These are phyloP conservation scores for Eudasyphora cyanicolor DNA, from an alignment of 2,888 invertebrate species.

Conservation along the genomic window DNA sequence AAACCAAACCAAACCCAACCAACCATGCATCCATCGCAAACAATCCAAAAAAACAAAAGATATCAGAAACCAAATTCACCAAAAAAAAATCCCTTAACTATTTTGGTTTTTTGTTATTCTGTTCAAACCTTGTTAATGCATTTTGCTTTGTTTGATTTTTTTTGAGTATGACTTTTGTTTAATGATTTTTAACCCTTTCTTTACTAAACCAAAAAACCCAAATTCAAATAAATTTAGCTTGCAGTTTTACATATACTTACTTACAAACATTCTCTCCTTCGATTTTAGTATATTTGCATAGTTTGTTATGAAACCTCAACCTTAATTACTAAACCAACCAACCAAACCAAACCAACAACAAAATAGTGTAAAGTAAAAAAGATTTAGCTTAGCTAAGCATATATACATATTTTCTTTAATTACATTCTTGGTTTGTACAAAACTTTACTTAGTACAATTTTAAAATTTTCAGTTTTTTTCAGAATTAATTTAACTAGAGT, in stretches of 20 bases:
- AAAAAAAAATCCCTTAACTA: slow-evolving; percentile 49
- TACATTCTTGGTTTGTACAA: slow-evolving; percentile 42
- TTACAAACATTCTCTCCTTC: background rate
- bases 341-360: background rate
- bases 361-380: slow-evolving; percentile 20
- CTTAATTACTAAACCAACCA: slow-evolving; percentile 5
- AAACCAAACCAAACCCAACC: background rate
- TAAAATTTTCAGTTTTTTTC: background rate
- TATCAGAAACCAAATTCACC: background rate
- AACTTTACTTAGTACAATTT: slow-evolving; percentile 30
- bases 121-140: slow-evolving; percentile 46
- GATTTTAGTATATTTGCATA: background rate
- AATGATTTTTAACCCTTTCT: slow-evolving; percentile 2
- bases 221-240: background rate
- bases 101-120: too few relatives aligned
- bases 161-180: background rate
- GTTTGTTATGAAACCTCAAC: slow-evolving; percentile 40
- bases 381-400: slow-evolving; percentile 39
- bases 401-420: too few relatives aligned
- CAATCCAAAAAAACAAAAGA: background rate
- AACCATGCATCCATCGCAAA: background rate
- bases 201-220: slow-evolving; percentile 15
- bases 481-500: slow-evolving; percentile 18
- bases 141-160: slow-evolving; percentile 41
- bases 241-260: background rate